These are phyloP conservation scores for Cenopis cana DNA, from an alignment of 2,888 invertebrate genomes.

Conservation along the genomic window DNA sequence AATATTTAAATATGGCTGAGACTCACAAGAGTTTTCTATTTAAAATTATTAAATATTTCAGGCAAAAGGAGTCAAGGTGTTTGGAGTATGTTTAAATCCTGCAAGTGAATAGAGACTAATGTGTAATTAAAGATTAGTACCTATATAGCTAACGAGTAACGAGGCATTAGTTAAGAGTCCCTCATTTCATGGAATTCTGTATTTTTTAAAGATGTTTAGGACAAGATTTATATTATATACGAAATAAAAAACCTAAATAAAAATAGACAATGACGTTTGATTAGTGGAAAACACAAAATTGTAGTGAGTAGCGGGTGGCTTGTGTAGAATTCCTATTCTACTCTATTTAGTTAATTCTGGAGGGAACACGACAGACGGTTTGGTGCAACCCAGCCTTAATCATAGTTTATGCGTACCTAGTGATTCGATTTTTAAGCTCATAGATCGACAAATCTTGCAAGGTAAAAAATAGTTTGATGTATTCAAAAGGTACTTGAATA, in stretches of 20 bases:
- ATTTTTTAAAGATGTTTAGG: conserved; percentile 75
- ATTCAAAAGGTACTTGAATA: too few species aligned
- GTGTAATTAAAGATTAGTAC: conserved; percentile 55
- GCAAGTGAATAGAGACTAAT: conserved; percentile 76
- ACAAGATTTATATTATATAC: conserved; percentile 70
- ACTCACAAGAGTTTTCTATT: too few species aligned
- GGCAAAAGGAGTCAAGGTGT: conserved; percentile 23
- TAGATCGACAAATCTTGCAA: too few species aligned
- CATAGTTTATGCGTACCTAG: too few species aligned
- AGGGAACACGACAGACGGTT: too few species aligned
- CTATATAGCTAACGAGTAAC: conserved; percentile 68
- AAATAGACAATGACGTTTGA: conserved; percentile 79
- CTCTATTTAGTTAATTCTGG: too few species aligned
- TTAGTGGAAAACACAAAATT: conserved; percentile 48
- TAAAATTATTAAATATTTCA: conserved; percentile 33
- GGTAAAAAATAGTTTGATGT: too few species aligned
- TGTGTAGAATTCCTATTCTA: not conserved
- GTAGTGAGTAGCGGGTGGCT: not conserved
- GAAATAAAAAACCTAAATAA: conserved; percentile 74
- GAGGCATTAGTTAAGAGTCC: conserved; percentile 61
- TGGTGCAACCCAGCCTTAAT: too few species aligned
- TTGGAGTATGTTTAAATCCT: conserved; percentile 56
- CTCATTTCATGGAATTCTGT: conserved; percentile 66
- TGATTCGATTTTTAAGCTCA: too few species aligned
- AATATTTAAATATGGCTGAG: too few species aligned